phyloP scores from a whole-genome alignment of 2,797 vertebrate species.

The Natrix natrix region DNA sequence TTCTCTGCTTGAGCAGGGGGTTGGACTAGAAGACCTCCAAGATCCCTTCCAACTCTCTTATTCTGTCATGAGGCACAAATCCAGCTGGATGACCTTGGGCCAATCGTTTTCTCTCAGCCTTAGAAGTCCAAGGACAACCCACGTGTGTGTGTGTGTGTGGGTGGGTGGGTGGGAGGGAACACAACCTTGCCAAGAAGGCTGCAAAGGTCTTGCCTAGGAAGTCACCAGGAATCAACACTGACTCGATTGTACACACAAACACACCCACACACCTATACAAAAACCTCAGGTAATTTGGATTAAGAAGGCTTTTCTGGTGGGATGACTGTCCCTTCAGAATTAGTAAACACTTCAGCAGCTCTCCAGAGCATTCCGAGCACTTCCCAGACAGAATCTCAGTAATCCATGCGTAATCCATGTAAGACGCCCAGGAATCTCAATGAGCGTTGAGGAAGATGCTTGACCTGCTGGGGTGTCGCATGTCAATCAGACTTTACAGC shows the following conservation, averaged over 20 bases:
- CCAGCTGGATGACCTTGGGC: not conserved
- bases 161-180: no score
- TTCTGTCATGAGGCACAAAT: not conserved
- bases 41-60: not conserved
- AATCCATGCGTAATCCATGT: not conserved
- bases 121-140: not conserved
- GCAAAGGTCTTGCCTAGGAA: not conserved
- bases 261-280: not conserved
- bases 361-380: not conserved
- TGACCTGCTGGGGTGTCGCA: not conserved
- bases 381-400: not conserved
- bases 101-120: not conserved
- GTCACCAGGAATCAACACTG: not conserved
- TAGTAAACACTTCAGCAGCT: not conserved
- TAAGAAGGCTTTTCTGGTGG: not conserved
- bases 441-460: not conserved
- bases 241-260: not conserved
- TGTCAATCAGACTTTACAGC: not conserved
- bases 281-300: not conserved
- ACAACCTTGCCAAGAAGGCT: not conserved
- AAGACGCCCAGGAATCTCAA: not conserved
- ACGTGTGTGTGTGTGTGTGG: accelerated
- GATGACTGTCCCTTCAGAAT: not conserved
- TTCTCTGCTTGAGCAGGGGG: not conserved
- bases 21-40: not conserved